These are phyloP conservation scores for Timema podura DNA, from an alignment of 2,888 invertebrate species.

Conservation along the genomic window DNA sequence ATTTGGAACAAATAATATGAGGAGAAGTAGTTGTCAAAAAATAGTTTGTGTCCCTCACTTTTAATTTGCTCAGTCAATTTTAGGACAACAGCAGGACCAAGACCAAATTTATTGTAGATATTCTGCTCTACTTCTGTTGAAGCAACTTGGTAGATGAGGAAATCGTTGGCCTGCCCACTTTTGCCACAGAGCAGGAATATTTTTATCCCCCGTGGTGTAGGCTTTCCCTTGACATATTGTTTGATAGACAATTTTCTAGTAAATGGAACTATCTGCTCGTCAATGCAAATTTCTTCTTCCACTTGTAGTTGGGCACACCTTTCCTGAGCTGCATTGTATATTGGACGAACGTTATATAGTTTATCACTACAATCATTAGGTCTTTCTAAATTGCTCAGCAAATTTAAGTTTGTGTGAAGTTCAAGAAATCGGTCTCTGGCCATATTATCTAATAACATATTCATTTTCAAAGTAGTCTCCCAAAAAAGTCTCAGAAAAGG, in stretches of 20 bases:
- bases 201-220: background rate
- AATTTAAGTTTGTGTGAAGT: no score
- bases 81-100: constrained; percentile 29
- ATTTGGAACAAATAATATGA: constrained; percentile 25
- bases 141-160: constrained; percentile 38
- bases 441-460: no score
- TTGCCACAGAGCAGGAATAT: constrained; percentile 35
- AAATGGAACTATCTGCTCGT: constrained; percentile 29
- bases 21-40: constrained; percentile 29
- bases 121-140: constrained; percentile 17
- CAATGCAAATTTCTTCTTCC: no score
- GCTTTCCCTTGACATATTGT: constrained; percentile 19
- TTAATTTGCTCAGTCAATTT: constrained; percentile 28
- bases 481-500: no score
- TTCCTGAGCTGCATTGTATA: no score
- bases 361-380: no score
- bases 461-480: no score
- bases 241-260: constrained; percentile 29
- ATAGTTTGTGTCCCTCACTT: constrained; percentile 14
- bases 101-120: constrained; percentile 29
- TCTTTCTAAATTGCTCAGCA: no score
- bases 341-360: no score
- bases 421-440: no score
- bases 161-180: constrained; percentile 37
- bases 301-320: no score